phyloP scores from a whole-genome alignment of 2,888 invertebrate species.

The Eilema sororculum region DNA sequence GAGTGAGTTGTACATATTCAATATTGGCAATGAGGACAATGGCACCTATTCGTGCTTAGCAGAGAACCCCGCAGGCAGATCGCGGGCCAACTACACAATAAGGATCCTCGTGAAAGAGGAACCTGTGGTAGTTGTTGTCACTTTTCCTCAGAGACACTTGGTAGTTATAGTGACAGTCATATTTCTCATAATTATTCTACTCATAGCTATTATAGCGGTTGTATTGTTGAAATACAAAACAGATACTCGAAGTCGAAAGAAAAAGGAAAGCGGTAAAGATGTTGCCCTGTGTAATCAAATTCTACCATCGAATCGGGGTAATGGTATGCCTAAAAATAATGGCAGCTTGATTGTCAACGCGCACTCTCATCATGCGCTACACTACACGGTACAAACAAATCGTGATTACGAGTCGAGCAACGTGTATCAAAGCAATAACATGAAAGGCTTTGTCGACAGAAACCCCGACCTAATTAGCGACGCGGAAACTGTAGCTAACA shows the following conservation, averaged over 20 bases:
- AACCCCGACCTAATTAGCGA: slow-evolving; percentile 94
- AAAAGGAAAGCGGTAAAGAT: slow-evolving; percentile 88
- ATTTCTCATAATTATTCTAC: slow-evolving; percentile 88
- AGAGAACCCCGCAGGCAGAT: slow-evolving; percentile 93
- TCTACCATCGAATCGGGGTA: slow-evolving; percentile 74
- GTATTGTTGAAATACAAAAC: slow-evolving; percentile 87
- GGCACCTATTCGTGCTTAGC: slow-evolving; percentile 95
- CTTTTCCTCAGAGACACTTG: slow-evolving; percentile 90
- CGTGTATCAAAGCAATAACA: slow-evolving; percentile 81
- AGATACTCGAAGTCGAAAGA: slow-evolving; percentile 81
- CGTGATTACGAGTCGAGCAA: slow-evolving; percentile 87
- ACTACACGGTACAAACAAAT: slow-evolving; percentile 81
- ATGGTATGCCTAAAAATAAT: slow-evolving; percentile 86
- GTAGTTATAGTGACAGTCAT: slow-evolving; percentile 90
- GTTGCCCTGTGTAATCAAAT: slow-evolving; percentile 88
- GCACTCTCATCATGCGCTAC: slow-evolving; percentile 87
- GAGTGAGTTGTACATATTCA: slow-evolving; percentile 93
- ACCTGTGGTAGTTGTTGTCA: slow-evolving; percentile 89
- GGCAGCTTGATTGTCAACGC: slow-evolving; percentile 85
- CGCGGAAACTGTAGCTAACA: slow-evolving; percentile 88
- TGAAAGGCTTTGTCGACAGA: slow-evolving; percentile 88
- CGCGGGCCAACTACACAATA: slow-evolving; percentile 93
- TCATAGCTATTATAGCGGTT: slow-evolving; percentile 89
- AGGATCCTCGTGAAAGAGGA: slow-evolving; percentile 91
- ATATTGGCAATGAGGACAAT: slow-evolving; percentile 92